Evolutionary conservation across 2,113 vertebrate species (phyloP).

Genomic region (Physeter macrocephalus): DNA sequence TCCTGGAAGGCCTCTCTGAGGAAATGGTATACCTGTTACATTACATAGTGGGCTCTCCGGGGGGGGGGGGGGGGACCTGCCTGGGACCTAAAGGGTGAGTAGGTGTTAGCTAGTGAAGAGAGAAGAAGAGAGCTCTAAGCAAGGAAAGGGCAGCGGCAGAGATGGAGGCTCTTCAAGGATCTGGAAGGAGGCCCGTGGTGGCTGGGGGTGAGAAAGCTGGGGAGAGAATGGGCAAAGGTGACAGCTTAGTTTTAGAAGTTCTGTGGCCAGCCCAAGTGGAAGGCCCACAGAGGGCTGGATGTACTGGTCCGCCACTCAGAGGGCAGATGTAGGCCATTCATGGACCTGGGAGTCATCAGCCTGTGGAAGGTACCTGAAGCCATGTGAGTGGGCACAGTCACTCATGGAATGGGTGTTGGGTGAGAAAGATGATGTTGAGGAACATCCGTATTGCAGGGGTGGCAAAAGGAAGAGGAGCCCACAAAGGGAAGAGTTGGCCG

Average conservation of each 20-base stretch:
- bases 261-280: not conserved
- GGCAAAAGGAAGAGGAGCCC: not conserved
- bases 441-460: not conserved
- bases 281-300: not conserved
- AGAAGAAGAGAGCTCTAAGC: not conserved
- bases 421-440: not conserved
- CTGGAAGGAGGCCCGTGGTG: not conserved
- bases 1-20: not conserved
- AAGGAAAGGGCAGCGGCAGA: not conserved
- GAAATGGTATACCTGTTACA: not conserved
- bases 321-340: not conserved
- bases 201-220: not conserved
- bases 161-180: not conserved
- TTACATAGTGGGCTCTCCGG: not conserved
- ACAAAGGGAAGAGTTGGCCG: not conserved
- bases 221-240: not conserved
- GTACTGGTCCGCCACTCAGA: too few relatives aligned
- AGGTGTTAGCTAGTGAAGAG: not conserved
- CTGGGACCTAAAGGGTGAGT: not conserved
- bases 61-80: too few relatives aligned
- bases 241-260: not conserved
- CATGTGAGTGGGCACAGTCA: not conserved
- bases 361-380: not conserved
- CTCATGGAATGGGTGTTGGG: not conserved
- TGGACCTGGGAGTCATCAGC: not conserved